A percentile compares a stretch with the other conserved stretches of the same genome.
These are phyloP conservation scores for Plutella xylostella DNA, from an alignment of 2,888 invertebrate genomes.

Conservation along the genomic window DNA sequence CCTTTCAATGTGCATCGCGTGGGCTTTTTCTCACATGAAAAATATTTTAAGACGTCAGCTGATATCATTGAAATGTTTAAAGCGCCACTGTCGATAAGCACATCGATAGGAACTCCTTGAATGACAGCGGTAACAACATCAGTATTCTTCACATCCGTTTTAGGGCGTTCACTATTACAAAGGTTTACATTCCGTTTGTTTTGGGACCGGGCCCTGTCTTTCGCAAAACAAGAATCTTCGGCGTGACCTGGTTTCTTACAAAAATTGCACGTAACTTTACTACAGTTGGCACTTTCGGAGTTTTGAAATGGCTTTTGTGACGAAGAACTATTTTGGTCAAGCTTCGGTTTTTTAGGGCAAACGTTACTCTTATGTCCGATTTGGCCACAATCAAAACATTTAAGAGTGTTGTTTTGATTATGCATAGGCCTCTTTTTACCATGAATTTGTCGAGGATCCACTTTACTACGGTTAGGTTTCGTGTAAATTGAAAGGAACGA, in stretches of 20 bases:
- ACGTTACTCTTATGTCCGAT: background rate
- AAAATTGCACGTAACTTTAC: too few species aligned
- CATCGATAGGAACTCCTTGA: constrained; percentile 5
- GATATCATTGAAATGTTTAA: constrained; percentile 9
- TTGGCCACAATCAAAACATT: background rate
- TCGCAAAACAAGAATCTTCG: background rate
- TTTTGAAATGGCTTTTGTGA: too few species aligned
- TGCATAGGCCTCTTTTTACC: background rate
- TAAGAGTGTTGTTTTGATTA: background rate
- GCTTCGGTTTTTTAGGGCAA: background rate
- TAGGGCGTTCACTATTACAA: too few species aligned
- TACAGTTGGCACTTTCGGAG: background rate
- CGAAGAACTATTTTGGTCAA: background rate
- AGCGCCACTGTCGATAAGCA: constrained; percentile 13
- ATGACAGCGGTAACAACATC: background rate
- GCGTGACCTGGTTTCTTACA: background rate
- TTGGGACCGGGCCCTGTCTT: background rate
- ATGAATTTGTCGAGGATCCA: background rate
- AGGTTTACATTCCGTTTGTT: background rate
- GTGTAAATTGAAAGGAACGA: background rate
- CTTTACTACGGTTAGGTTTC: background rate
- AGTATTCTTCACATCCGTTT: background rate
- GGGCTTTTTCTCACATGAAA: constrained; percentile 13
- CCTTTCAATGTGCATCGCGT: constrained; percentile 14
- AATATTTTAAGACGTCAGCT: constrained; percentile 14